phyloP scores from a whole-genome alignment of 2,797 vertebrate species.

The Bradypodion pumilum region DNA sequence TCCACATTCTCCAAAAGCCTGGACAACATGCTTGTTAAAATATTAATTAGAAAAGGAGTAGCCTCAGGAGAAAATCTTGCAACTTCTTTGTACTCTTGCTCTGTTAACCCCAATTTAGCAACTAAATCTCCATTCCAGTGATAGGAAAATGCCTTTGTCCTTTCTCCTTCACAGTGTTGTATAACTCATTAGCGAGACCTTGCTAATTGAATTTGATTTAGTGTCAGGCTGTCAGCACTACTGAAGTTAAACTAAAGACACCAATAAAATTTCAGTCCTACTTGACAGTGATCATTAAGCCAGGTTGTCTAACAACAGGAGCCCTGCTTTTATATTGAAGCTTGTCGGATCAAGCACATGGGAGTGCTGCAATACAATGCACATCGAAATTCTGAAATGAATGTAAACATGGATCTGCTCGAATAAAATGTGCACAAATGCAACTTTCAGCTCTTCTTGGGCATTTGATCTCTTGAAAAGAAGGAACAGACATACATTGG shows the following conservation, averaged over 20 bases:
- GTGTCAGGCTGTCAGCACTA: slow-evolving; percentile 74
- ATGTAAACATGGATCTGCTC: slow-evolving; percentile 55
- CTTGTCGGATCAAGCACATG: slow-evolving; percentile 60
- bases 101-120: slow-evolving; percentile 53
- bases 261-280: slow-evolving; percentile 69
- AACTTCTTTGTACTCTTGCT: slow-evolving; percentile 57
- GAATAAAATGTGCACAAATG: slow-evolving; percentile 36
- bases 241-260: slow-evolving; percentile 67
- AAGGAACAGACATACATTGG: slow-evolving; percentile 18
- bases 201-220: slow-evolving; percentile 83
- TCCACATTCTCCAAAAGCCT: slow-evolving; percentile 40
- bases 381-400: slow-evolving; percentile 46
- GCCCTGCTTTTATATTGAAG: slow-evolving; percentile 65
- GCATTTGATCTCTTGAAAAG: slow-evolving; percentile 52
- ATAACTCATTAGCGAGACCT: slow-evolving; percentile 75
- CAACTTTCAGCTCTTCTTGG: slow-evolving; percentile 4
- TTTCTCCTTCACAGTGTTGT: slow-evolving; percentile 67
- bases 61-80: slow-evolving; percentile 68
- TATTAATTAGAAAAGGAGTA: slow-evolving; percentile 70
- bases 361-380: slow-evolving; percentile 51
- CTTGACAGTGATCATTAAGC: slow-evolving; percentile 71
- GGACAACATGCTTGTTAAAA: slow-evolving; percentile 60
- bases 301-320: slow-evolving; percentile 69
- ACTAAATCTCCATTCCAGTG: slow-evolving; percentile 55
- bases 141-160: slow-evolving; percentile 67